Conservation (phyloP, 2,888 invertebrate species). For the Oxystoma pomonae region DNA sequence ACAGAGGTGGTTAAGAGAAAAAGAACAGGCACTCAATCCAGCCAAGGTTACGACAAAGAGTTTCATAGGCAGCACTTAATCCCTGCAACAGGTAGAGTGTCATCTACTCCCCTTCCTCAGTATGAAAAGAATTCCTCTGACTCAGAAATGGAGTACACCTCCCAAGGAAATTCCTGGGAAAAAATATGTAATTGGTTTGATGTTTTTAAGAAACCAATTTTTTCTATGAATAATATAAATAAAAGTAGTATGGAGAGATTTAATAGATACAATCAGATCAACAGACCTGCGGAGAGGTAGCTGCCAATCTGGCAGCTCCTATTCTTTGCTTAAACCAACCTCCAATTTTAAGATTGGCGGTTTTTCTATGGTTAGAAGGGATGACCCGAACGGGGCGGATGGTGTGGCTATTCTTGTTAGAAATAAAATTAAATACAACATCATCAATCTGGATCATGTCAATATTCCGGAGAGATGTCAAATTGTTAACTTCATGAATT, state of each 20-base stretch:
- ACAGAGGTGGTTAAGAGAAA: not conserved
- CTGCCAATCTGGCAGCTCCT: not conserved
- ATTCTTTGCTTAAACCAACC: not conserved
- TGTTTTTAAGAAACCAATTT: not conserved
- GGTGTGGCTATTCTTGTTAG: not conserved
- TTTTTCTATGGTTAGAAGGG: not conserved
- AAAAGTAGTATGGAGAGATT: not conserved
- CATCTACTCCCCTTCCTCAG: too few relatives aligned
- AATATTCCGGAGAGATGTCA: not conserved
- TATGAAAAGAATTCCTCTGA: not conserved
- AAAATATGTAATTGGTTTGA: not conserved
- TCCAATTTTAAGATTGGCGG: not conserved
- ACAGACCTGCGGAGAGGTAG: not conserved
- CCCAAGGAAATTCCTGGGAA: not conserved
- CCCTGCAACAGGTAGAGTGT: not conserved
- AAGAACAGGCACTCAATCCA: not conserved
- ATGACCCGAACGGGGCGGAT: not conserved
- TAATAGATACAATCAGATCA: not conserved
- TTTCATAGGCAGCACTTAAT: not conserved
- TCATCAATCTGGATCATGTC: not conserved
- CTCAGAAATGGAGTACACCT: conserved; percentile 1
- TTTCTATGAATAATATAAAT: not conserved
- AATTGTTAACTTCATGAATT: not conserved
- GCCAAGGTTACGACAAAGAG: not conserved
- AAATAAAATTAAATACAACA: not conserved